Base-by-base conservation (phyloP, 2,113 vertebrate species). In the Dolichallabes microphthalmus region DNA sequence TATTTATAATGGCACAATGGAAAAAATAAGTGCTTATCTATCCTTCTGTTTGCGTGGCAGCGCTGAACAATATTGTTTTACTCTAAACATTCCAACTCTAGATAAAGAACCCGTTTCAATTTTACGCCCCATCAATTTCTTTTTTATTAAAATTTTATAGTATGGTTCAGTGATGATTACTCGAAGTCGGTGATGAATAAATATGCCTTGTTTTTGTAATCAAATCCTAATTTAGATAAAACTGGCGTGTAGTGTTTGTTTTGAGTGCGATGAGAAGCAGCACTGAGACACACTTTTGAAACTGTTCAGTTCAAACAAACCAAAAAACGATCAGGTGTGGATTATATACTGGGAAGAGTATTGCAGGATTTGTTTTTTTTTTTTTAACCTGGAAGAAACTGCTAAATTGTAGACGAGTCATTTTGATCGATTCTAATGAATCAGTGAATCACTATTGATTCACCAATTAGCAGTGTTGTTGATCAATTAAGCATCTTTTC, bases 211-310 rank as follows among this genome's bases (percentile, higher is more conserved):
- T 53, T 53, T 17, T 53, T 27, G 7, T 2, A 76, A 76, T 25
- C 50, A 52, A 53, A 53, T 76, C 17, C 50, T 76, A 53, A 25
- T 75, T 75, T 25, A 75, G 73, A 75, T 75, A 14, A 75, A 75
- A 15, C 13, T 52, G 22, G 13, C 52, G 15, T 1, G 13, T 75
- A 0, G 8, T n/a, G 20, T 52, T 13, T 60, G 90, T 91, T 91
- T 91, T 90, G 25, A 22, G 86, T 88, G 55, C 87, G 75, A 64
- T 82, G 69, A 12, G 78, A 89, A 91, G 89, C 90, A 89, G 57
- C 20, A 75, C n/a, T 19, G 64, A 64, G 20, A 87, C 79, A 80
- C 6, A 45, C 19, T 73, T 20, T 69, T 19, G 14, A 27, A 69
- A 35, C 10, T 17, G 9, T 69, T 69, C 30, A 19, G 10, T 69